Conservation (phyloP, 92 coral and sea anemone species). For the Diadumene lineata region DNA sequence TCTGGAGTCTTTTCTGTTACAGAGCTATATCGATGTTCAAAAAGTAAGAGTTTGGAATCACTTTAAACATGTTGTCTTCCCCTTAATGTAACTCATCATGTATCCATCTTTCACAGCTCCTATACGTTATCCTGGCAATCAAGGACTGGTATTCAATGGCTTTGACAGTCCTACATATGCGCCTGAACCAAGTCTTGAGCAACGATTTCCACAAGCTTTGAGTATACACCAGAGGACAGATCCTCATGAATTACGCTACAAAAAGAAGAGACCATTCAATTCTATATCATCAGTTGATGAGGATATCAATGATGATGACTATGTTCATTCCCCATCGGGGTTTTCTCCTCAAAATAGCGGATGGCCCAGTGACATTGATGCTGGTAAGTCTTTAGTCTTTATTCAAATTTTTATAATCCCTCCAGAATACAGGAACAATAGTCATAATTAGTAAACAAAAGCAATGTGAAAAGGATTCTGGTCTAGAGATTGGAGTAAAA, state of each 20-base stretch:
- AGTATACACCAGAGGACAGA: conserved; percentile 80
- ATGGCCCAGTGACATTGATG: conserved; percentile 83
- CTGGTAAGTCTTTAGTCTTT: conserved; percentile 30
- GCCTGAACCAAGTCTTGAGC: conserved; percentile 71
- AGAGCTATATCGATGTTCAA: conserved; percentile 87
- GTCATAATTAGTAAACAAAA: no score
- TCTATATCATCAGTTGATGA: conserved; percentile 93
- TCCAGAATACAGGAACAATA: no score
- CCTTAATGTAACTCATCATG: no score
- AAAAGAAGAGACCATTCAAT: conserved; percentile 86
- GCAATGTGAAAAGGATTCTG: no score
- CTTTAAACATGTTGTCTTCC: neutral
- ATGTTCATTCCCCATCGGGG: conserved; percentile 83
- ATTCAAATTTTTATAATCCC: no score
- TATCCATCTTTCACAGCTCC: conserved; percentile 61
- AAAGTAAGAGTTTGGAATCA: conserved; percentile 90
- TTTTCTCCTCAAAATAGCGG: conserved; percentile 79
- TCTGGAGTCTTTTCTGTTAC: conserved; percentile 98
- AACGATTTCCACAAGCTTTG: conserved; percentile 72
- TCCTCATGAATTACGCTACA: conserved; percentile 80
- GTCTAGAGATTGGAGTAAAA: no score
- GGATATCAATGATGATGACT: conserved; percentile 88
- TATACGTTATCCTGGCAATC: conserved; percentile 66
- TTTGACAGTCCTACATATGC: conserved; percentile 74
- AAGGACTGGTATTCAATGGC: conserved; percentile 60